Evolutionary conservation across 2,888 invertebrate genomes (phyloP).

Genomic region (Eubasilissa splendida): DNA sequence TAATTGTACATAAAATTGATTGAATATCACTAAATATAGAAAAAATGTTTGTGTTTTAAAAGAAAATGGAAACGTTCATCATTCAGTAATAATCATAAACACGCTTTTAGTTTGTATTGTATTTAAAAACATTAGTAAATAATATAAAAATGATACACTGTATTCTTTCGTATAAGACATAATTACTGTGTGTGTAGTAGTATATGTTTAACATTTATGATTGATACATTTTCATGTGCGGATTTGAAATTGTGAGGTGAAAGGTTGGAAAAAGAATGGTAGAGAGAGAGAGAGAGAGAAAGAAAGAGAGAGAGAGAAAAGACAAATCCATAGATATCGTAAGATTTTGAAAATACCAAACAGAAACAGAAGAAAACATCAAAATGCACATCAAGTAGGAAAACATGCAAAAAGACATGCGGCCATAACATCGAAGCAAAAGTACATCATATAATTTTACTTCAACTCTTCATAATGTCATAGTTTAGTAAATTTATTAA

Average conservation of each 20-base stretch:
- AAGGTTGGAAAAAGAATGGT: constrained; percentile 6
- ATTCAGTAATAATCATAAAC: too few species aligned
- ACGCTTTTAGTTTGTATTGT: too few species aligned
- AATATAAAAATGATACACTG: background rate
- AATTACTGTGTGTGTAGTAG: background rate
- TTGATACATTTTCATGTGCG: constrained; percentile 10
- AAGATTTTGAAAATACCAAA: constrained; percentile 39
- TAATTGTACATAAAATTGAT: too few species aligned
- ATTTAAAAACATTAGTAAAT: background rate
- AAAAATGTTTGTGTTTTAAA: too few species aligned
- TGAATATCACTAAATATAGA: too few species aligned
- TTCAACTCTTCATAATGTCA: constrained; percentile 13
- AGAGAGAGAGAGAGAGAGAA: constrained; percentile 15
- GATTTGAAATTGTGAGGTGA: constrained; percentile 17
- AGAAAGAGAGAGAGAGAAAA: constrained; percentile 32
- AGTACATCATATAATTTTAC: background rate
- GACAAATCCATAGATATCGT: constrained; percentile 45
- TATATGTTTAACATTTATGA: background rate
- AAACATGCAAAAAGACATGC: constrained; percentile 24
- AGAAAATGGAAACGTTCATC: too few species aligned
- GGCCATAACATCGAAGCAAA: background rate
- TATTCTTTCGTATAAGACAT: background rate
- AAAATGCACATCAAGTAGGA: constrained; percentile 16
- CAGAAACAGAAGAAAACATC: constrained; percentile 8
- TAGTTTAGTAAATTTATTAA: background rate